A percentile compares a stretch with the other conserved stretches of the same genome.
Conservation (phyloP, 2,797 vertebrate species). For the Hipposideros larvatus region DNA sequence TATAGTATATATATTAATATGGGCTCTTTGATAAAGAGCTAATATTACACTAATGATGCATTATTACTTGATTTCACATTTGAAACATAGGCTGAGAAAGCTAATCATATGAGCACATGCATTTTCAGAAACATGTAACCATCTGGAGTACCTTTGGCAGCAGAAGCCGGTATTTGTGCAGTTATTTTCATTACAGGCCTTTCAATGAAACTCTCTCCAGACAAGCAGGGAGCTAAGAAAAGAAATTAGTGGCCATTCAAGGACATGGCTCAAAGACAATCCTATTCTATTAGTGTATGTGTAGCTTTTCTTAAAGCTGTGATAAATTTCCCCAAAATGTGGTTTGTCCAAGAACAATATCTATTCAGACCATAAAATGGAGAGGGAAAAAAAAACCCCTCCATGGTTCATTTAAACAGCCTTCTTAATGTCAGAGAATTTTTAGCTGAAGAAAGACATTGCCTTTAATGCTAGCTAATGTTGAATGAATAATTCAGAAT, state of each 20-base stretch:
- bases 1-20: background rate
- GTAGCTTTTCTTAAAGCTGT: constrained; percentile 74
- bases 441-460: constrained; percentile 66
- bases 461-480: constrained; percentile 74
- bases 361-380: constrained; percentile 65
- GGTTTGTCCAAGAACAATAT: constrained; percentile 75
- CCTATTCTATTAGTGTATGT: constrained; percentile 78
- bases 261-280: constrained; percentile 81
- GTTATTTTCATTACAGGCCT: constrained; percentile 84
- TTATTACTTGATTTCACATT: constrained; percentile 79
- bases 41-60: constrained; percentile 83
- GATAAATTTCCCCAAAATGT: constrained; percentile 67
- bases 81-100: constrained; percentile 78
- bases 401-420: constrained; percentile 72
- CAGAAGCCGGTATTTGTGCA: constrained; percentile 80
- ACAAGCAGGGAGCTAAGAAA: constrained; percentile 73
- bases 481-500: constrained; percentile 76
- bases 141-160: constrained; percentile 86
- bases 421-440: constrained; percentile 63
- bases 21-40: constrained; percentile 77
- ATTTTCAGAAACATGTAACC: constrained; percentile 84
- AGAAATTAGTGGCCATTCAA: constrained; percentile 80
- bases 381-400: background rate
- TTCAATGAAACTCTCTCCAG: constrained; percentile 76
- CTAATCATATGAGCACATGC: constrained; percentile 79